Conservation (phyloP, 2,888 invertebrate genomes). For the Pteria penguin region DNA sequence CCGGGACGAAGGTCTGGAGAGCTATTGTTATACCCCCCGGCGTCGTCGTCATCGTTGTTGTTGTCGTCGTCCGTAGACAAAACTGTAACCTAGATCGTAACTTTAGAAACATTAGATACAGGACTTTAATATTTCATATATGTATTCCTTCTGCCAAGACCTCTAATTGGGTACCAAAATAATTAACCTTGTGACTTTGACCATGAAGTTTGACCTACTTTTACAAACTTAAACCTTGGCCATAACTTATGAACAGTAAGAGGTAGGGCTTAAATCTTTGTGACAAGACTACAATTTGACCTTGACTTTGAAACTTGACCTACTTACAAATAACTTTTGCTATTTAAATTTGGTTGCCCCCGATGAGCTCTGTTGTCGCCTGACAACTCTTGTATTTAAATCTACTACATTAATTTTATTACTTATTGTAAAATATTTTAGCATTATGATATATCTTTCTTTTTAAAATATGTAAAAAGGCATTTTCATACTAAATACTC, state of each 20-base stretch:
- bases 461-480: too few relatives aligned
- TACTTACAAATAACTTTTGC: not conserved
- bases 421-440: too few relatives aligned
- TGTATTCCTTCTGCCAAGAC: not conserved
- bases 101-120: not conserved
- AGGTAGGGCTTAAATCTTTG: not conserved
- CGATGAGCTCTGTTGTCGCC: too few relatives aligned
- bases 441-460: too few relatives aligned
- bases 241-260: not conserved
- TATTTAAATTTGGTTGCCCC: too few relatives aligned
- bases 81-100: not conserved
- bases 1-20: too few relatives aligned
- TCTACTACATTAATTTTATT: too few relatives aligned
- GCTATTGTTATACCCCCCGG: too few relatives aligned
- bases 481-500: too few relatives aligned
- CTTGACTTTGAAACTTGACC: not conserved
- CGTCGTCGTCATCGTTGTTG: too few relatives aligned
- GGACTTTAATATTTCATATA: not conserved
- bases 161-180: not conserved
- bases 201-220: not conserved
- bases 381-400: too few relatives aligned
- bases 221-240: not conserved
- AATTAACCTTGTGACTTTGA: not conserved
- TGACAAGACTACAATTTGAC: not conserved
- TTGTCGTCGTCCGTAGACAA: not conserved